Percentiles rank a stretch among this genome's conserved stretches.
Evolutionary conservation across 2,113 vertebrate species (phyloP).

Genomic region (Gopherus evgoodei): DNA sequence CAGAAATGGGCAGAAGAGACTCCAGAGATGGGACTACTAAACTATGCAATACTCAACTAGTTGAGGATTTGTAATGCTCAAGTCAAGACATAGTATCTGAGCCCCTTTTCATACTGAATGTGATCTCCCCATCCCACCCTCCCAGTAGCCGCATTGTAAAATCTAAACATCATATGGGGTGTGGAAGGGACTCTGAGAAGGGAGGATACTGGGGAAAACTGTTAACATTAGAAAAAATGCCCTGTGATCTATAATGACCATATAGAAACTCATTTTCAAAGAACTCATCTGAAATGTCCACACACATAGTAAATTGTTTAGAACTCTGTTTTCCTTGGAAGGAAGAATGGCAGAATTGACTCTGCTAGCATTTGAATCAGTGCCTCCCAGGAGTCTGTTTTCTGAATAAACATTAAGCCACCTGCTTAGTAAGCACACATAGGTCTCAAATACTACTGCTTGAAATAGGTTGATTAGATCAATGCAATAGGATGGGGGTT

Average conservation of each 20-base stretch:
- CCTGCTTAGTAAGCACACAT: neutral
- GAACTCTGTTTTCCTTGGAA: neutral
- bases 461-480: neutral
- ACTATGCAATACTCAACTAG: neutral
- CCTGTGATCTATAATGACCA: neutral
- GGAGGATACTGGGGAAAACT: neutral
- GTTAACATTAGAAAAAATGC: neutral
- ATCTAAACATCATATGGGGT: neutral
- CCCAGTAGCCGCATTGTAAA: neutral
- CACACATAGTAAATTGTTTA: neutral
- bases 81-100: neutral
- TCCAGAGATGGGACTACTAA: conserved; percentile 4
- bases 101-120: neutral
- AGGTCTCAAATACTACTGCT: neutral
- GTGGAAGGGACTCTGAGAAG: neutral
- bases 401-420: neutral
- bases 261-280: neutral
- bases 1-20: conserved; percentile 1
- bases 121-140: neutral
- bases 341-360: neutral
- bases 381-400: neutral
- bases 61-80: neutral
- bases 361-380: neutral
- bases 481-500: neutral
- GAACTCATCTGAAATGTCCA: neutral